Evolutionary conservation across 2,888 invertebrate species (phyloP).

Genomic region (Stictocephala bisonia): DNA sequence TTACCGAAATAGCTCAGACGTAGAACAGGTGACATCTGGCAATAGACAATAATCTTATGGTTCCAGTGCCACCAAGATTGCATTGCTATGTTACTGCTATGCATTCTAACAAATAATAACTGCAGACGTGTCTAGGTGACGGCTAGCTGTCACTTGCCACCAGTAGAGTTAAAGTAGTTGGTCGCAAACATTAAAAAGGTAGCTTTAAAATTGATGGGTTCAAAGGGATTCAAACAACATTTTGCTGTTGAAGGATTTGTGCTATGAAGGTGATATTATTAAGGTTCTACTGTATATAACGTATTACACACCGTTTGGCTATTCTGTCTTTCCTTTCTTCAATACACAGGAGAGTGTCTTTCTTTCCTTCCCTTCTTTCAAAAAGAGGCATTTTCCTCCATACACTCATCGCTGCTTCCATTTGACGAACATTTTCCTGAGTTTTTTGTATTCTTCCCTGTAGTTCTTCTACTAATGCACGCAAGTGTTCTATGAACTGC

Average conservation of each 20-base stretch:
- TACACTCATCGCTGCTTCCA: slow-evolving; percentile 80
- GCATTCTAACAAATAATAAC: too few relatives aligned
- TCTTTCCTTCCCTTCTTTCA: slow-evolving; percentile 87
- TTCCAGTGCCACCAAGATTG: too few relatives aligned
- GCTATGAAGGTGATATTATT: too few relatives aligned
- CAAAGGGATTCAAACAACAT: neutral
- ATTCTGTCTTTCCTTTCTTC: slow-evolving; percentile 85
- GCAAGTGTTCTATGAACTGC: slow-evolving; percentile 83
- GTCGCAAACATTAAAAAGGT: too few relatives aligned
- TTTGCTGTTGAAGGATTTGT: neutral
- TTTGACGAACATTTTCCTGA: slow-evolving; percentile 85
- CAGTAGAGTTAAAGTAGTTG: too few relatives aligned
- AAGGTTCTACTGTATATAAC: too few relatives aligned
- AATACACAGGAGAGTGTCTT: slow-evolving; percentile 82
- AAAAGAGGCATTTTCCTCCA: slow-evolving; percentile 90
- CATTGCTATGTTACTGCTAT: too few relatives aligned
- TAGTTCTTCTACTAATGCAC: slow-evolving; percentile 81
- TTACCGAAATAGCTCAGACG: too few relatives aligned
- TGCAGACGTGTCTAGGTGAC: too few relatives aligned
- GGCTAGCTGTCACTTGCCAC: too few relatives aligned
- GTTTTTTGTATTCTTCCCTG: slow-evolving; percentile 84
- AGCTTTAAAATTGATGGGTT: neutral
- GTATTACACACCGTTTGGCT: slow-evolving; percentile 73
- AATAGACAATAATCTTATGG: too few relatives aligned
- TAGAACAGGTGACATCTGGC: too few relatives aligned